These are phyloP conservation scores for Eleutherodactylus coqui DNA, from an alignment of 2,797 vertebrate genomes.

Conservation along the genomic window DNA sequence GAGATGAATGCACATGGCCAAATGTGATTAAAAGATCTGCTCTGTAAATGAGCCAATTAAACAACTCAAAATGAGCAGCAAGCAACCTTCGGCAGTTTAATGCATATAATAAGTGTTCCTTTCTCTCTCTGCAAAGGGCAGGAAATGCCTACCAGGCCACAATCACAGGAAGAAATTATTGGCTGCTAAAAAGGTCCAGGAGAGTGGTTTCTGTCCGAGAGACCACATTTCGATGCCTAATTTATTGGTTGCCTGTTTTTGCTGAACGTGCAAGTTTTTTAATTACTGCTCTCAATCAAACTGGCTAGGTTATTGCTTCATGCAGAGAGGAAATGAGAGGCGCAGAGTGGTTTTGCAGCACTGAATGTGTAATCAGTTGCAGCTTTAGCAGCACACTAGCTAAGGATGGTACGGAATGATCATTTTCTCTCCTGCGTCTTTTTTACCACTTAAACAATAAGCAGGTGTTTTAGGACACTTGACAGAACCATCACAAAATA, in stretches of 20 bases:
- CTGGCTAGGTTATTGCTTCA: neutral
- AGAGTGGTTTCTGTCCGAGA: slow-evolving; percentile 16
- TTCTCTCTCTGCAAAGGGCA: neutral
- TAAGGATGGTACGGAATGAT: slow-evolving; percentile 4
- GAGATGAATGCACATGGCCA: slow-evolving; percentile 21
- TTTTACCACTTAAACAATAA: slow-evolving; percentile 16
- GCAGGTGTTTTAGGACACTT: neutral
- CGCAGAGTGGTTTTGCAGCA: neutral
- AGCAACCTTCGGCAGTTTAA: slow-evolving; percentile 17
- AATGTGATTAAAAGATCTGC: slow-evolving; percentile 42
- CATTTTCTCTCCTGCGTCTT: slow-evolving; percentile 5
- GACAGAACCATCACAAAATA: neutral
- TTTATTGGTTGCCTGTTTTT: slow-evolving; percentile 17
- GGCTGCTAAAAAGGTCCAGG: neutral
- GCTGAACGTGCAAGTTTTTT: slow-evolving; percentile 26
- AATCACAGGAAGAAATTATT: slow-evolving; percentile 33
- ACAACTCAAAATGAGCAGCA: slow-evolving; percentile 7
- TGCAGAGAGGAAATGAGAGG: neutral
- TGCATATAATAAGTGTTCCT: slow-evolving; percentile 19
- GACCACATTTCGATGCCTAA: slow-evolving; percentile 8
- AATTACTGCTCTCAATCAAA: slow-evolving; percentile 12
- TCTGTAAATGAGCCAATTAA: slow-evolving; percentile 34
- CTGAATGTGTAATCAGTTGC: neutral
- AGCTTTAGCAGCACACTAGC: slow-evolving; percentile 3
- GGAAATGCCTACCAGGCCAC: slow-evolving; percentile 16